Evolutionary conservation across 2,797 vertebrate genomes (phyloP).

Genomic region (Pseudocheirus occidentalis): DNA sequence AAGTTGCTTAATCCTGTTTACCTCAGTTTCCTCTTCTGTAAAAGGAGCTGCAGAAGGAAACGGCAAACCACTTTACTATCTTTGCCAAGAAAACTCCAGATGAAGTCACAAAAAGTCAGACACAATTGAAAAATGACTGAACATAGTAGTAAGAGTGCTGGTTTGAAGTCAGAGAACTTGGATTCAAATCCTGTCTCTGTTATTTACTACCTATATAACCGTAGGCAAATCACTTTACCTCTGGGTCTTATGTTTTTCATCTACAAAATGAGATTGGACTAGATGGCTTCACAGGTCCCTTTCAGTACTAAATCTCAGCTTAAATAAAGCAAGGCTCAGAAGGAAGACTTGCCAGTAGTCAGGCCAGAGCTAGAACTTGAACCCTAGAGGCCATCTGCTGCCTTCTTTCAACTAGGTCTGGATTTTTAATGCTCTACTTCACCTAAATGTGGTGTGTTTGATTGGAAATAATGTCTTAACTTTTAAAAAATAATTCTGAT

Average conservation of each 20-base stretch:
- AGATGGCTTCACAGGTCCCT: neutral
- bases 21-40: neutral
- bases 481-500: constrained; percentile 26
- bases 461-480: constrained; percentile 32
- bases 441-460: neutral
- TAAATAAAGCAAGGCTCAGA: neutral
- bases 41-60: neutral
- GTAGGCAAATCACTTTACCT: neutral
- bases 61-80: neutral
- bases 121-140: neutral
- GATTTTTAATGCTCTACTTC: neutral
- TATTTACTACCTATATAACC: neutral
- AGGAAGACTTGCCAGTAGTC: constrained; percentile 32
- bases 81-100: neutral
- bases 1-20: neutral
- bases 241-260: neutral
- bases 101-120: neutral
- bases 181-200: neutral
- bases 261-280: neutral
- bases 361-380: neutral
- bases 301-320: neutral
- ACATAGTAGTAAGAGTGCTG: neutral
- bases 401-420: neutral
- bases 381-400: neutral
- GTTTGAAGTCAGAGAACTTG: neutral